phyloP scores from a whole-genome alignment of 2,888 invertebrate genomes.

The Latheticus oryzae region DNA sequence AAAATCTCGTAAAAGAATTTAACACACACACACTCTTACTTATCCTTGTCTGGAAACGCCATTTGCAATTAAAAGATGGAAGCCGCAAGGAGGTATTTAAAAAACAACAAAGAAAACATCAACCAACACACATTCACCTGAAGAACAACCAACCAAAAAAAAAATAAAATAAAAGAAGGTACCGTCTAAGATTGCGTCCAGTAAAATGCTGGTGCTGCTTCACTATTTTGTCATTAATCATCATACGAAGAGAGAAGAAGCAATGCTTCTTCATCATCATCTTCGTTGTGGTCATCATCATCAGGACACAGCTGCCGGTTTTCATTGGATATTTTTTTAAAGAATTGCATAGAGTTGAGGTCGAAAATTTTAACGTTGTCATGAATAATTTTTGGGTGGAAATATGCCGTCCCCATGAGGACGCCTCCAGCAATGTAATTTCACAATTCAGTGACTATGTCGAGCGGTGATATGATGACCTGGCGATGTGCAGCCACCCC shows the following conservation, averaged over 20 bases:
- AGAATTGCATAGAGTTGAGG: too few relatives aligned
- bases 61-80: constrained; percentile 43
- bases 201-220: constrained; percentile 39
- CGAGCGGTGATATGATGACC: constrained; percentile 52
- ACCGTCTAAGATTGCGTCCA: constrained; percentile 41
- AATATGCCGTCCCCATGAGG: constrained; percentile 6
- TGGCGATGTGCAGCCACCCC: too few relatives aligned
- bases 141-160: constrained; percentile 20
- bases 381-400: constrained; percentile 30
- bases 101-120: constrained; percentile 15
- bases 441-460: constrained; percentile 51
- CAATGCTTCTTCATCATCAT: constrained; percentile 26
- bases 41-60: constrained; percentile 37
- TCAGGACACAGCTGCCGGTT: constrained; percentile 20
- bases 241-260: constrained; percentile 11
- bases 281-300: constrained; percentile 7
- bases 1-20: constrained; percentile 12
- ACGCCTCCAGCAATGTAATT: constrained; percentile 50
- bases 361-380: constrained; percentile 30
- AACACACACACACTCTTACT: constrained; percentile 3
- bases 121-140: constrained; percentile 16
- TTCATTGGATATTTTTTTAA: constrained; percentile 7
- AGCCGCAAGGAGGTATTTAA: constrained; percentile 26
- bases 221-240: constrained; percentile 43
- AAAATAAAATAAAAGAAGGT: too few relatives aligned